Percentiles rank a stretch among this genome's conserved stretches.
Evolutionary conservation across 2,113 vertebrate species (phyloP).

Genomic region (Thinocorus orbignyianus): DNA sequence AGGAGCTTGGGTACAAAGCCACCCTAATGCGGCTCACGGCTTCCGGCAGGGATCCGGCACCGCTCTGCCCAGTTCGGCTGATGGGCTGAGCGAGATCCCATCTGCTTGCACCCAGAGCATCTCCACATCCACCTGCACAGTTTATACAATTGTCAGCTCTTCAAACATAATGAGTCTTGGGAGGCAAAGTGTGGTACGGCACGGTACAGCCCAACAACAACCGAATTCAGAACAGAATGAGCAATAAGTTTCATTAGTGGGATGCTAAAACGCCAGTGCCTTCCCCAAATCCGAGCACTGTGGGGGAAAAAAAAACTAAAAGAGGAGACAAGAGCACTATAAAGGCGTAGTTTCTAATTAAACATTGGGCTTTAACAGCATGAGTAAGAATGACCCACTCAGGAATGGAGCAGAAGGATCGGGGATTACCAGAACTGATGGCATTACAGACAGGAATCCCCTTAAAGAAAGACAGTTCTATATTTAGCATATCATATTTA

Average conservation of each 20-base stretch:
- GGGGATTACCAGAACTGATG: slow-evolving; percentile 50
- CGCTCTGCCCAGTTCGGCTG: background rate
- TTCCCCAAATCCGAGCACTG: background rate
- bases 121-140: background rate
- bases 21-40: background rate
- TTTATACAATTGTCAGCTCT: background rate
- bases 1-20: background rate
- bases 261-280: background rate
- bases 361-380: slow-evolving; percentile 7
- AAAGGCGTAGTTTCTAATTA: background rate
- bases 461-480: slow-evolving; percentile 41
- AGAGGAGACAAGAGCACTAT: background rate
- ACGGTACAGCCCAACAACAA: background rate
- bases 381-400: slow-evolving; percentile 13
- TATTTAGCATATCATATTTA: slow-evolving; percentile 18
- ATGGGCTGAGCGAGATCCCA: background rate
- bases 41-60: background rate
- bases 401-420: slow-evolving; percentile 48
- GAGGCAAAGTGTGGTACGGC: background rate
- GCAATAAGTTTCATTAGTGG: background rate
- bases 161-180: background rate
- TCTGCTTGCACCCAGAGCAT: background rate
- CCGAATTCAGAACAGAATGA: background rate
- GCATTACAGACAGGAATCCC: slow-evolving; percentile 38
- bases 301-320: background rate